phyloP scores from a whole-genome alignment of 2,888 invertebrate species.

The Plagodis pulveraria region DNA sequence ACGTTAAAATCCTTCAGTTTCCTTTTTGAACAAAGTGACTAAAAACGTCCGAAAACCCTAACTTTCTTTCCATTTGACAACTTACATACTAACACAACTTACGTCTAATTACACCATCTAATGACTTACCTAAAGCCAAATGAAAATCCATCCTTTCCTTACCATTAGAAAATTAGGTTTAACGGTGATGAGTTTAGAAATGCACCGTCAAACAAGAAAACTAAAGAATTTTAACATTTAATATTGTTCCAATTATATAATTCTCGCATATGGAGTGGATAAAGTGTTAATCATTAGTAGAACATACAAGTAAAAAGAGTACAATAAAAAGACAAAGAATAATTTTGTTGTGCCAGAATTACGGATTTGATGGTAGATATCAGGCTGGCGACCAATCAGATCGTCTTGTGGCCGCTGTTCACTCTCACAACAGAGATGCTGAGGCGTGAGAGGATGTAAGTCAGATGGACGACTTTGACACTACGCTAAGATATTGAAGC shows the following conservation, averaged over 20 bases:
- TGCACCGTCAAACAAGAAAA: neutral
- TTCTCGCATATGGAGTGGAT: too few species aligned
- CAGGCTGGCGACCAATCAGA: slow-evolving; percentile 5
- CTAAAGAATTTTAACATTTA: neutral
- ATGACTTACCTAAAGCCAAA: slow-evolving; percentile 3
- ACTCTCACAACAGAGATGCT: neutral
- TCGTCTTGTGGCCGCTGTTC: neutral
- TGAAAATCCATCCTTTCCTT: slow-evolving; percentile 3
- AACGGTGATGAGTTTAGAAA: neutral
- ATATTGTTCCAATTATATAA: too few species aligned
- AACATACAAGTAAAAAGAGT: too few species aligned
- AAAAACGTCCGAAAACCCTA: slow-evolving; percentile 7
- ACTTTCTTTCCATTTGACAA: slow-evolving; percentile 13
- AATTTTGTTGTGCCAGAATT: slow-evolving; percentile 8
- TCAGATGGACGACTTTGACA: neutral
- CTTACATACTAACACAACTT: slow-evolving; percentile 7
- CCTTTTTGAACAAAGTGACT: neutral
- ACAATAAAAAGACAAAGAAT: neutral
- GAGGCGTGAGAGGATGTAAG: neutral
- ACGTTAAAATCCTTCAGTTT: neutral
- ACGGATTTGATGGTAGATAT: slow-evolving; percentile 2
- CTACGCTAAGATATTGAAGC: slow-evolving; percentile 2
- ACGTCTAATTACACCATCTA: neutral
- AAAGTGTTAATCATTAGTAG: too few species aligned
- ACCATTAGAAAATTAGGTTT: slow-evolving; percentile 6